phyloP scores from a whole-genome alignment of 1,140 invertebrate species.

The Macrobrachium rosenbergii region DNA sequence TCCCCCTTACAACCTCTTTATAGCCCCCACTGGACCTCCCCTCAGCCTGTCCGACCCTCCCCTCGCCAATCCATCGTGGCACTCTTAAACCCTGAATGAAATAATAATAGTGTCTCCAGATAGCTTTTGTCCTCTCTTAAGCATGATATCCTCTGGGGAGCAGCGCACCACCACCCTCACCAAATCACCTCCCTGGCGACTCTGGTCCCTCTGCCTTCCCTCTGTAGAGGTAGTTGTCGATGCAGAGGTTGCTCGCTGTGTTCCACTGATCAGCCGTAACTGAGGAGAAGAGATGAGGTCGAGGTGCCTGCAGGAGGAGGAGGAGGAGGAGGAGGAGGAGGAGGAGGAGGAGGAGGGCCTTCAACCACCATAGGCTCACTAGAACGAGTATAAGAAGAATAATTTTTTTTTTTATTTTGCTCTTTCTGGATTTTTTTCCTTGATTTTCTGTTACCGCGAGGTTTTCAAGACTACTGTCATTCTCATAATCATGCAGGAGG shows the following conservation, averaged over 20 bases:
- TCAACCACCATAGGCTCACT: too few species aligned
- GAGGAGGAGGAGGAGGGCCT: background rate
- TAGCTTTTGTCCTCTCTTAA: constrained; percentile 45
- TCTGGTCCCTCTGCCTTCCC: background rate
- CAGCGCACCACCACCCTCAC: background rate
- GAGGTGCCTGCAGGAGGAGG: background rate
- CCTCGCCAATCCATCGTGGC: constrained; percentile 28
- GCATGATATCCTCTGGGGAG: constrained; percentile 42
- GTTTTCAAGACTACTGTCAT: too few species aligned
- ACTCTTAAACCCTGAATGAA: constrained; percentile 30
- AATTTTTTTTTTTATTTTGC: too few species aligned
- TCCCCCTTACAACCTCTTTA: too few species aligned
- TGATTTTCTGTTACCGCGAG: too few species aligned
- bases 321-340: too few species aligned
- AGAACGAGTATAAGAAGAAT: too few species aligned
- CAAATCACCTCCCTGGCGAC: background rate
- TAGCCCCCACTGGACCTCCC: background rate
- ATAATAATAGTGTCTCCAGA: constrained; percentile 50
- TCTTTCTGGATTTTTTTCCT: too few species aligned
- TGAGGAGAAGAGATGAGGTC: background rate
- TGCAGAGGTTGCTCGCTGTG: background rate
- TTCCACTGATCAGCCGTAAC: constrained; percentile 5
- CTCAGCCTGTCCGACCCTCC: background rate
- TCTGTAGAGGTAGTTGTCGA: background rate
- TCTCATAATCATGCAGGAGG: too few species aligned